Evolutionary conservation across 2,113 vertebrate genomes (phyloP), one percentile per base, ranked within the genome.

Genomic region (Caloenas nicobarica): DNA sequence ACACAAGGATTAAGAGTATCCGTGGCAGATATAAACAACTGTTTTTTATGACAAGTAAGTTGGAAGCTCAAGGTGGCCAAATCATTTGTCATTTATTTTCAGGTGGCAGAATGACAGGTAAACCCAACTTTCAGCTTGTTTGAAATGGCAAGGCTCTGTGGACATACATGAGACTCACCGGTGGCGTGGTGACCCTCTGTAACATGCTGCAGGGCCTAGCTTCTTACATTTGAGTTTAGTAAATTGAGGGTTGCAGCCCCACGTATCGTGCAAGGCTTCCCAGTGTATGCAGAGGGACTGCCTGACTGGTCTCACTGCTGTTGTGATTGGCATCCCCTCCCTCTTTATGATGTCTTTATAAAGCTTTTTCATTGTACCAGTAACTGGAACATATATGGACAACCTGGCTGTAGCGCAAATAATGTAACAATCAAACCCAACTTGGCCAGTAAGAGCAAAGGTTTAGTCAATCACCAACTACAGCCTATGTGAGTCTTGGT

Each of bases 241-340:
- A 86, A 96, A 91, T 0, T 91, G n/a, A 88, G 9, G 5, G 40
- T 10, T 88, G 66, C 24, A 77, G 54, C 58, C 58, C 74, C 58
- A 21, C 1, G 3, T 21, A 11, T 48, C 17, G 4, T 50, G 23
- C 53, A 34, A 64, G 53, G 17, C 61, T 76, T 36, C 23, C 16
- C 40, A 42, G 34, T 33, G 70, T 3, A 12, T 62, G 54, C 60
- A 51, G 23, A 71, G 28, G 34, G n/a, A 61, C 13, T 0, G 0
- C 2, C 3, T 60, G 78, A 44, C 50, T 60, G 44, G 10, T 69
- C 18, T 82, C 28, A 28, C n/a, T 79, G 57, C 48, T 79, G 61
- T 53, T 71, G 29, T n/a, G 81, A 18, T 25, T 76, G 68, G 23
- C 25, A 57, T 40, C 19, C 13, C 13, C 10, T 91, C 33, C 25